Base-by-base conservation (phyloP, 2,888 invertebrate genomes). In the Syritta pipiens region DNA sequence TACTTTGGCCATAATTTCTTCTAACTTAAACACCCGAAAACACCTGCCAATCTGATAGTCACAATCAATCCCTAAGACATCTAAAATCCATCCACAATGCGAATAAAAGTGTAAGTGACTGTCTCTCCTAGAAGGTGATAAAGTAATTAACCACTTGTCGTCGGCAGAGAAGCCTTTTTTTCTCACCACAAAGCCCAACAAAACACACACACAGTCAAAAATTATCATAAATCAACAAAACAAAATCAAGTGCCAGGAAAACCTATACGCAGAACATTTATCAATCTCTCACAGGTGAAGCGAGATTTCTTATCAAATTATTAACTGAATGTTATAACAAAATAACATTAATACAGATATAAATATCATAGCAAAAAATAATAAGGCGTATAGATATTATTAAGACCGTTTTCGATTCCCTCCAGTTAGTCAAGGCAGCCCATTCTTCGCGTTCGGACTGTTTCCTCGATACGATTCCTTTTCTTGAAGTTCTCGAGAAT, bases 131-230 rank as follows among this genome's bases (percentile, higher is more conserved):
- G 19, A 68, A 55, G 24, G 60, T 46, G 62, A 75, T 68, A 68
- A 75, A 75, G 55, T 62, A 19, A 62, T 75, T 68, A 48, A 24
- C 53, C 75, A 46, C 53, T 62, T 76, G 62, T 51, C 76, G n/a
- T 69, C 28, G 24, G 57, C 42, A 35, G 59, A 59, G 57, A 40
- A 55, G 35, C 14, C 57, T 7, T 51, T 49, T 37, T 17, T 14
- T 17, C 37, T 14, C 17, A 49, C 51, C 53, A 49, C 42, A 32
- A 32, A 44, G 17, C 9, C 9, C 37, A 19, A 9, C 22, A 51
- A 10, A 53, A 22, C 40, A 12, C 35, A 51, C 30, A 42, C 20
- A 67, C 91, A 92, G 85, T 89, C 83, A 83, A 68, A 53, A 62
- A 69, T 48, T 55, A 26, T 53, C 40, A 49, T 37, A 62, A 69